A percentile compares a stretch with the other conserved stretches of the same genome.
Conservation (phyloP, 2,797 vertebrate species). For the Ctenosaura bakeri region DNA sequence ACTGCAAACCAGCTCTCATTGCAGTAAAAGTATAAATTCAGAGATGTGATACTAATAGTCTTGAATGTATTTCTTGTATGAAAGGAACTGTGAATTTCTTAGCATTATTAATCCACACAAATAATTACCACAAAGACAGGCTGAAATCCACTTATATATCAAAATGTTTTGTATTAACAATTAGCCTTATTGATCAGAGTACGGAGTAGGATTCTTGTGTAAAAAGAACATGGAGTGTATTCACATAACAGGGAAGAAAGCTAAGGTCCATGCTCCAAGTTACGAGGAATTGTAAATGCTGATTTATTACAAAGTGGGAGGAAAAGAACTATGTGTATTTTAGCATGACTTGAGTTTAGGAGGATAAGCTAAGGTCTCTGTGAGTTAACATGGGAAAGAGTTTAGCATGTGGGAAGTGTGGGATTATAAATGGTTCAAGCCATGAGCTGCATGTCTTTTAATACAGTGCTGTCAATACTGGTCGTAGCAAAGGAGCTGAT, state of each 20-base stretch:
- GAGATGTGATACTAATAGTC: fast-evolving
- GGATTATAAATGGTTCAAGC: not conserved
- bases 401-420: not conserved
- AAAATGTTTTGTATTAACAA: too few species aligned
- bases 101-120: not conserved
- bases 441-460: not conserved
- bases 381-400: not conserved
- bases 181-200: not conserved
- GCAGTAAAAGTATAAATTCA: not conserved
- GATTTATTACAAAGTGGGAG: not conserved
- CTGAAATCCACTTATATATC: not conserved
- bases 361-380: not conserved
- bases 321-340: not conserved
- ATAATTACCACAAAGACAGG: not conserved
- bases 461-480: not conserved
- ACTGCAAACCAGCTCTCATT: not conserved
- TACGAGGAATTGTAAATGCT: not conserved
- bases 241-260: not conserved
- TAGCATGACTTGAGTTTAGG: not conserved
- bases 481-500: not conserved
- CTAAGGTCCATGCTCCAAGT: not conserved
- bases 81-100: not conserved
- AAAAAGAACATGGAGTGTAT: not conserved
- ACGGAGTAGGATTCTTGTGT: too few species aligned
- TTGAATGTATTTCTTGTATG: not conserved